Base-by-base conservation (phyloP, 2,797 vertebrate species). In the Tapera naevia region DNA sequence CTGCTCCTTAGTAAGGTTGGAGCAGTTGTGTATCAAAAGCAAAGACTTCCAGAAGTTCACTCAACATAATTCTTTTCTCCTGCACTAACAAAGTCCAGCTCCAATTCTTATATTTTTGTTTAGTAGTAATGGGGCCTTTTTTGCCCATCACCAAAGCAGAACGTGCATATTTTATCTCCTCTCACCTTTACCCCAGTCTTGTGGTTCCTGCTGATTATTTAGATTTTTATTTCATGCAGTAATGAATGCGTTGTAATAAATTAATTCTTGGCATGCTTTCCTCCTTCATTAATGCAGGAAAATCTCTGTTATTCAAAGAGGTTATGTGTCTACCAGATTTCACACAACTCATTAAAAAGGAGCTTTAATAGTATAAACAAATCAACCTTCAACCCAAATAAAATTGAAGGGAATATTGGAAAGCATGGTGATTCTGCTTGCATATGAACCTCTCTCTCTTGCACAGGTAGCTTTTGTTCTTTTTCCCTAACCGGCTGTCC, bases 211-310 rank as follows among this genome's bases (percentile, higher is more conserved):
- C n/a, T n/a, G n/a, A n/a, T n/a, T n/a, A n/a, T n/a, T n/a, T n/a
- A n/a, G n/a, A n/a, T n/a, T n/a, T n/a, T n/a, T n/a, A n/a, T n/a
- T n/a, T n/a, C 50, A 60, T 81, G 37, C 39, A 86, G 64, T 91
- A 95, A 97, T 92, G 95, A 91, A 87, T 53, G 22, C 62, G n/a
- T 67, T 75, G 33, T 76, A 75, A 79, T 88, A 84, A 86, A 92
- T 88, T 74, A 93, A 94, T 89, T 80, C 74, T 71, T 89, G 76
- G 33, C 46, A 89, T 94, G 23, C 60, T 82, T 89, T 83, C 33
- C 60, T 86, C 39, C 72, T 85, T 92, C 70, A 87, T 95, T 95
- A 95, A 94, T 93, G 71, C 45, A 96, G 80, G 51, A 92, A 93
- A 85, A 50, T 78, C 90, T 94, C 95, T 92, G 70, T 86, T 91